These are phyloP conservation scores for Ostrea denselamellosa DNA, from an alignment of 1,140 invertebrate genomes.

Conservation along the genomic window DNA sequence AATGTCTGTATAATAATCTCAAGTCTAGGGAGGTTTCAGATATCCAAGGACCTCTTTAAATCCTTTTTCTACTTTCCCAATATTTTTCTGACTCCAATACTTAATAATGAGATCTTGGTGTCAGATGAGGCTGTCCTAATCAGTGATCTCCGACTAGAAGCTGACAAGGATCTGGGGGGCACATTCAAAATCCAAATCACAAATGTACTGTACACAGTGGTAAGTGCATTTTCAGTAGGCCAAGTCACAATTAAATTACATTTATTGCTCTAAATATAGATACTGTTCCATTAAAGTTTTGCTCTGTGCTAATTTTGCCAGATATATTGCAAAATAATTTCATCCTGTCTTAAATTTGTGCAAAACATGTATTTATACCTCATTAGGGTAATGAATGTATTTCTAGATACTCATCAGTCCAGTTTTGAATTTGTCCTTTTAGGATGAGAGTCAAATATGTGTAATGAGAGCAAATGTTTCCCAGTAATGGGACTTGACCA, in stretches of 20 bases:
- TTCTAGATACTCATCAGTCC: too few species aligned
- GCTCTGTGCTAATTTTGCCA: too few species aligned
- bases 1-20: conserved; percentile 41
- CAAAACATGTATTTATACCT: too few species aligned
- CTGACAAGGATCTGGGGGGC: conserved; percentile 47
- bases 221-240: not conserved
- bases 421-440: too few species aligned
- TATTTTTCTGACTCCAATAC: conserved; percentile 42
- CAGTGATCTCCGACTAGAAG: conserved; percentile 41
- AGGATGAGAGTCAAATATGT: too few species aligned
- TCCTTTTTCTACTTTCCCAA: conserved; percentile 52
- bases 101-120: conserved; percentile 41
- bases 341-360: too few species aligned
- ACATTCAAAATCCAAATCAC: conserved; percentile 44
- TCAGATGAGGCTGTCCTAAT: conserved; percentile 48
- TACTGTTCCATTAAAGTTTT: too few species aligned
- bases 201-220: not conserved
- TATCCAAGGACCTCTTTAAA: conserved; percentile 45
- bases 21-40: conserved; percentile 41
- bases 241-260: not conserved
- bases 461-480: too few species aligned
- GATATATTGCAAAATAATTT: too few species aligned
- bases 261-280: too few species aligned
- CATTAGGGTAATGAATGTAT: too few species aligned
- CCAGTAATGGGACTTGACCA: too few species aligned